Evolutionary conservation across 2,797 vertebrate genomes (phyloP).

Genomic region (Peromyscus melanophrys): DNA sequence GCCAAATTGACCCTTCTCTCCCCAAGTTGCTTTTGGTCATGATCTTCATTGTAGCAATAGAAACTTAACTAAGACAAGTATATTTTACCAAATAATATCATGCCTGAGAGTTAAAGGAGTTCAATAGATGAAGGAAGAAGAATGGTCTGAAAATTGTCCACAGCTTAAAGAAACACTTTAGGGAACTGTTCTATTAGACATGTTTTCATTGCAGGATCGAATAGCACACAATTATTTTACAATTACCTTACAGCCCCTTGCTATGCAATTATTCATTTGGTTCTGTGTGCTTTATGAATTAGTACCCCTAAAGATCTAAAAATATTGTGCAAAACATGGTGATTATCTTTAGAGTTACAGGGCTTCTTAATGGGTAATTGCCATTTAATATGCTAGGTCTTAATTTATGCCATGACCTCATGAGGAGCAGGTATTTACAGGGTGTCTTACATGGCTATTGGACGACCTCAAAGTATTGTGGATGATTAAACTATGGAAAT

Average conservation of each 20-base stretch:
- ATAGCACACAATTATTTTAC: constrained; percentile 75
- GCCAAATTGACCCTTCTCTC: too few species aligned
- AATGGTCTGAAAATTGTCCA: not conserved
- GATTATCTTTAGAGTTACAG: constrained; percentile 75
- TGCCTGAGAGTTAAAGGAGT: constrained; percentile 3
- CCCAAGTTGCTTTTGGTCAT: not conserved
- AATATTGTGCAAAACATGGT: constrained; percentile 60
- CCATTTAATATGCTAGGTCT: constrained; percentile 74
- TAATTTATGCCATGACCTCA: constrained; percentile 63
- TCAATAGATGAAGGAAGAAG: constrained; percentile 19
- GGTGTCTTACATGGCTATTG: constrained; percentile 14
- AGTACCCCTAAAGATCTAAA: constrained; percentile 44
- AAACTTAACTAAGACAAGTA: not conserved
- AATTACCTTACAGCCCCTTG: constrained; percentile 47
- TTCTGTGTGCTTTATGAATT: constrained; percentile 78
- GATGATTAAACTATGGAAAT: not conserved
- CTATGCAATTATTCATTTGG: constrained; percentile 72
- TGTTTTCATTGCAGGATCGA: constrained; percentile 72
- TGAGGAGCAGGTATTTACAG: constrained; percentile 48
- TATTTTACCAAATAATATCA: constrained; percentile 63
- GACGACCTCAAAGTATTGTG: constrained; percentile 43
- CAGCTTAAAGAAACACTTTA: constrained; percentile 64
- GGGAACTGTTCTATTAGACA: constrained; percentile 59
- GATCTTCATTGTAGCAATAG: not conserved
- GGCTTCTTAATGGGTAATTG: constrained; percentile 74